phyloP scores from a whole-genome alignment of 64 coral and sea anemone species.

The Acropora yongei region DNA sequence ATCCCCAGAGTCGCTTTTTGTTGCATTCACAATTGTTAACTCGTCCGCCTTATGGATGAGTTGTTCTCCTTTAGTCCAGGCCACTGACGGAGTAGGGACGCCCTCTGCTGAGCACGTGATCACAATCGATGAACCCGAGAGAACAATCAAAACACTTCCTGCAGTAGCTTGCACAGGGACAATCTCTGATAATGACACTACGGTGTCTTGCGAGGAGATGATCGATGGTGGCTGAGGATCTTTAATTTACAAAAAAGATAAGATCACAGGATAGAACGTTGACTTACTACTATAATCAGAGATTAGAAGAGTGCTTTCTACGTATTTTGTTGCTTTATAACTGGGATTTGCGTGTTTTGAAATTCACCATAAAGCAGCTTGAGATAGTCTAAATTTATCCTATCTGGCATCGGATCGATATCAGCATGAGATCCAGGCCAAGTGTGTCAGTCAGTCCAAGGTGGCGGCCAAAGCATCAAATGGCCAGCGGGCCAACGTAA shows the following conservation, averaged over 20 bases:
- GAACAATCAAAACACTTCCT: conserved; percentile 13
- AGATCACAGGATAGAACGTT: too few relatives aligned
- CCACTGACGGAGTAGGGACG: conserved; percentile 44
- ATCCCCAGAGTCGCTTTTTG: conserved; percentile 37
- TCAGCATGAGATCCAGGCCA: too few relatives aligned
- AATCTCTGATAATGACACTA: conserved; percentile 20
- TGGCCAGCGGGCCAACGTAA: too few relatives aligned
- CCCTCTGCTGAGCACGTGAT: conserved; percentile 56
- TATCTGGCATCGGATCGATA: too few relatives aligned
- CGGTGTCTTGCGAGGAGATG: not conserved
- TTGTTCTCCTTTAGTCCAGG: conserved; percentile 52
- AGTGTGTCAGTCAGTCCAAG: too few relatives aligned
- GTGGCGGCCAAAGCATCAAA: too few relatives aligned
- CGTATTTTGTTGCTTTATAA: too few relatives aligned
- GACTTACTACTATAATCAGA: too few relatives aligned
- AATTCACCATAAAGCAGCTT: too few relatives aligned
- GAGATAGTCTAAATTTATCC: too few relatives aligned
- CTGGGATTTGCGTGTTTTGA: too few relatives aligned
- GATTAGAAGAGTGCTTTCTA: too few relatives aligned
- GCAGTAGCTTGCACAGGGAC: conserved; percentile 34
- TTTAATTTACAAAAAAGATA: not conserved
- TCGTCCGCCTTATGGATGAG: conserved; percentile 2
- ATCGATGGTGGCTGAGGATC: conserved; percentile 27
- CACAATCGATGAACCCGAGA: conserved; percentile 18
- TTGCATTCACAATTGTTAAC: conserved; percentile 3